Evolutionary conservation across 2,888 invertebrate species (phyloP).

Genomic region (Junonia oenone): DNA sequence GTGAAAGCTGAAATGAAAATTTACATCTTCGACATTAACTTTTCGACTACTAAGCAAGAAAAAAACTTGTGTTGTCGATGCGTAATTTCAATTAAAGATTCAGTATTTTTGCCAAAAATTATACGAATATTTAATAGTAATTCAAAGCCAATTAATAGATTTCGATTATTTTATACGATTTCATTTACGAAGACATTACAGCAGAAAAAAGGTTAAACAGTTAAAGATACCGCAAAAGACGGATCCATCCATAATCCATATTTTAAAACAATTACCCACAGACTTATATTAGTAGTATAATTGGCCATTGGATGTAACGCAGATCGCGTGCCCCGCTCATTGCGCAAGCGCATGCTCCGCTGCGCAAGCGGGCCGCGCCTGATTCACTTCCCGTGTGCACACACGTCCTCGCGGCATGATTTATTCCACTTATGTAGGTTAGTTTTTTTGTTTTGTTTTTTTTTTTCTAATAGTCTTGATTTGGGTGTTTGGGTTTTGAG

Average conservation of each 20-base stretch:
- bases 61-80: no score
- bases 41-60: no score
- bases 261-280: not conserved
- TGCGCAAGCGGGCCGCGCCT: slow-evolving; percentile 62
- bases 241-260: not conserved
- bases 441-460: not conserved
- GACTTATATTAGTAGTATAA: slow-evolving; percentile 5
- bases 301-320: slow-evolving; percentile 15
- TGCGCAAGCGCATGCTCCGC: slow-evolving; percentile 61
- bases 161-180: no score
- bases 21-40: no score
- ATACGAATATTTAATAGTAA: no score
- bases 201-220: not conserved
- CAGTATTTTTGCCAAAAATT: no score
- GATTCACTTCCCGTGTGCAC: slow-evolving; percentile 66
- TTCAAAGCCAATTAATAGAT: no score
- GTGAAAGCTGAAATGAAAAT: no score
- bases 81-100: no score
- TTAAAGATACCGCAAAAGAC: not conserved
- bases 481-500: not conserved
- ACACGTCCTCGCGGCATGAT: slow-evolving; percentile 60
- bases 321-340: slow-evolving; percentile 42
- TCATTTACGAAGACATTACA: not conserved
- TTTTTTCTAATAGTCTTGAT: not conserved
- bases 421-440: slow-evolving; percentile 34